Conservation (phyloP, 2,888 invertebrate genomes). For the Malthinus seriepunctatus region DNA sequence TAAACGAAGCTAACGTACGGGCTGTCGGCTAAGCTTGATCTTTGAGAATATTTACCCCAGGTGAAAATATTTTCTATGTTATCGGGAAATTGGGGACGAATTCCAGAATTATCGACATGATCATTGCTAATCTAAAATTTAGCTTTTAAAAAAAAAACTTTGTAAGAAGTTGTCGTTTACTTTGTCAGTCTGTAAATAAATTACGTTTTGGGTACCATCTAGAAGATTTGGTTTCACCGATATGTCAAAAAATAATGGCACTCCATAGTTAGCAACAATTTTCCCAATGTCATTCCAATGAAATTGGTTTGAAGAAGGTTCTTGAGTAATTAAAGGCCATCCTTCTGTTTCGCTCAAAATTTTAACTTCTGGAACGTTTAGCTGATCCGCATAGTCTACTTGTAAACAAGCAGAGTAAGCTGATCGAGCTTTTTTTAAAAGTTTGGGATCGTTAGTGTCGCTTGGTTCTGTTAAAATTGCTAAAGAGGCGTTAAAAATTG, state of each 20-base stretch:
- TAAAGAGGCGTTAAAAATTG: slow-evolving; percentile 30
- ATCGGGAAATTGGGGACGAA: slow-evolving; percentile 1
- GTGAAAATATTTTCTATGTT: slow-evolving; percentile 3
- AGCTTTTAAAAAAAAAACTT: neutral
- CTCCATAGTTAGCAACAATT: slow-evolving; percentile 48
- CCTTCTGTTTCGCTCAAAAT: slow-evolving; percentile 45
- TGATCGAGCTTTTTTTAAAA: slow-evolving; percentile 49
- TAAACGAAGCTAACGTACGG: slow-evolving; percentile 32
- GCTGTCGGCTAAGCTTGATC: neutral
- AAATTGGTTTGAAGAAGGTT: slow-evolving; percentile 24
- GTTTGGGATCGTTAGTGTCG: slow-evolving; percentile 40
- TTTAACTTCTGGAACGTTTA: slow-evolving; percentile 43
- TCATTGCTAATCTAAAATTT: slow-evolving; percentile 35
- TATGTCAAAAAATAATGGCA: slow-evolving; percentile 49
- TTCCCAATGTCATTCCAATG: slow-evolving; percentile 48
- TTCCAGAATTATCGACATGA: slow-evolving; percentile 6
- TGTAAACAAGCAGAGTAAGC: slow-evolving; percentile 49
- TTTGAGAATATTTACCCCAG: neutral
- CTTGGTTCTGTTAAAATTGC: slow-evolving; percentile 41
- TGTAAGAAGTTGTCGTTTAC: neutral
- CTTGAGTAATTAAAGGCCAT: slow-evolving; percentile 46
- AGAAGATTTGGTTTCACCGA: slow-evolving; percentile 43
- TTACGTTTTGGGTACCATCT: slow-evolving; percentile 44
- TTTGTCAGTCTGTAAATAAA: slow-evolving; percentile 39
- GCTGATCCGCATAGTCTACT: slow-evolving; percentile 36